Evolutionary conservation across 2,113 vertebrate species (phyloP), one percentile per base, ranked within the genome.

Genomic region (Macquaria ambigua): DNA sequence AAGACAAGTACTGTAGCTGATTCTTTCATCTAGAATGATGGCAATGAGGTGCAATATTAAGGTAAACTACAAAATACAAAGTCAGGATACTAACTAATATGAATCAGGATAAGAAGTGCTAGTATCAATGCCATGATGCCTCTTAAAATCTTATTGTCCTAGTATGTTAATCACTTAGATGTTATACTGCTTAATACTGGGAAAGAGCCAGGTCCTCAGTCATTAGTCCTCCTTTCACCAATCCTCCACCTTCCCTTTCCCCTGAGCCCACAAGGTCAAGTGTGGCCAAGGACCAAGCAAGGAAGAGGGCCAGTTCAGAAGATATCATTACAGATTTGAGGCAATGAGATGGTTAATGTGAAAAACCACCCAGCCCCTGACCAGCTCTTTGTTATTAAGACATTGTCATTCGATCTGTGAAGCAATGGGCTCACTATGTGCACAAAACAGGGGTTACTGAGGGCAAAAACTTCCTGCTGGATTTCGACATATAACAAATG

Each of bases 331-430:
- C 76, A 67, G 2, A 18, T 79, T 52, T 53, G 48, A 59, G 28
- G 77, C 71, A 89, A 66, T 25, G 39, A 70, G 46, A 34, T 4
- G 15, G 46, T 86, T 78, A 69, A 87, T 84, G 25, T 82, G 70
- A 74, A 82, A 20, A 85, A 69, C 71, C 64, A 58, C 70, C 76
- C 79, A 70, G 61, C 58, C 20, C 3, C 16, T 34, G 66, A 85
- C 53, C 28, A 55, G 39, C 52, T 78, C 67, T 77, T 69, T 82
- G 43, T 79, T 58, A 55, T 50, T 53, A 70, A 46, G 53, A 85
- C 70, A 59, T 39, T 53, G 69, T 72, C 28, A 59, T 85, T 79
- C 82, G 58, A 85, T 91, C 69, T 87, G 61, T 71, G 41, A 74
- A 66, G 46, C 46, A 81, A 74, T 86, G 46, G 56, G 67, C 77